Percentiles rank a stretch among this genome's conserved stretches.
Conservation (phyloP, 2,888 invertebrate species). For the Latrodectus hesperus region DNA sequence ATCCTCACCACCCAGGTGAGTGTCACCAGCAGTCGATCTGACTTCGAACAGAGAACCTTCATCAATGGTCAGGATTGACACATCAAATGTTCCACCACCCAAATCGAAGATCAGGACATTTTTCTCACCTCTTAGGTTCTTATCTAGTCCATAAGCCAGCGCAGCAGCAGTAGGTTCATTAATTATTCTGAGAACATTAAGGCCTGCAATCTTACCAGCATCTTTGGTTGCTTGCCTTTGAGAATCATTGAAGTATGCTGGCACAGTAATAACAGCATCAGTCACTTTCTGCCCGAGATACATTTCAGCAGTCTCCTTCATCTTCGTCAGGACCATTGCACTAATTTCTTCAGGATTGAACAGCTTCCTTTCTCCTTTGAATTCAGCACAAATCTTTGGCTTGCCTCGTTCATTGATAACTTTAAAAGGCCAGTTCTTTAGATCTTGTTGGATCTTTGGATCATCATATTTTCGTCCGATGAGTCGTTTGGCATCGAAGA, state of each 20-base stretch:
- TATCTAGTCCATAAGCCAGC: conserved; percentile 75
- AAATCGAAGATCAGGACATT: conserved; percentile 79
- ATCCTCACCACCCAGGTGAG: conserved; percentile 77
- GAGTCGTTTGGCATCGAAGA: conserved; percentile 86
- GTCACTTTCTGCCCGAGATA: conserved; percentile 80
- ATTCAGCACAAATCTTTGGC: conserved; percentile 72
- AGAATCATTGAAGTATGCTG: conserved; percentile 81
- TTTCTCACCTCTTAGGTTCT: conserved; percentile 76
- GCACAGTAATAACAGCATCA: conserved; percentile 87
- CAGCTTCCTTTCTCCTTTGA: conserved; percentile 75
- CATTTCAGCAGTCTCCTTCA: conserved; percentile 80
- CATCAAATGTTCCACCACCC: conserved; percentile 77
- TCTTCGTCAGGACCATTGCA: conserved; percentile 82
- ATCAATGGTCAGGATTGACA: conserved; percentile 77
- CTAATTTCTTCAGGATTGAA: conserved; percentile 84
- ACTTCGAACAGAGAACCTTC: conserved; percentile 79
- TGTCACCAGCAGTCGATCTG: conserved; percentile 79
- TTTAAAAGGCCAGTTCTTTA: conserved; percentile 89
- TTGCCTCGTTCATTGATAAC: conserved; percentile 80
- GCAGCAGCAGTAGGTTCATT: conserved; percentile 74
- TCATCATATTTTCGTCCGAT: conserved; percentile 89
- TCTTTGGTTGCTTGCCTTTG: conserved; percentile 75
- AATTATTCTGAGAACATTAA: conserved; percentile 75
- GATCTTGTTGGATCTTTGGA: conserved; percentile 84
- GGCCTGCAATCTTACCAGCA: conserved; percentile 74